phyloP scores from a whole-genome alignment of 2,797 vertebrate genomes.

The Clamator glandarius region DNA sequence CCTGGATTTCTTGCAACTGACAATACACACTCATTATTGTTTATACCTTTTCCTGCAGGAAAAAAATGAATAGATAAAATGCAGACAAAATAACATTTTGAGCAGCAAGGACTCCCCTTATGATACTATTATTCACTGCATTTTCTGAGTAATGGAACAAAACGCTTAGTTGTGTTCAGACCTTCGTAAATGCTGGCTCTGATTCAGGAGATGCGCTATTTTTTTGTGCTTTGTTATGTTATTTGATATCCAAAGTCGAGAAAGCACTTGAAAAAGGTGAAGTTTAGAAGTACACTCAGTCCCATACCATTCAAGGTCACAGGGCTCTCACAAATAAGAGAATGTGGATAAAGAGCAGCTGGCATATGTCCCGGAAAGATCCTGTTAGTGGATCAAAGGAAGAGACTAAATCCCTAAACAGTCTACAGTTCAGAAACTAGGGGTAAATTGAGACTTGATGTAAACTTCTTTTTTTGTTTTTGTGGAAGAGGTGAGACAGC shows the following conservation, averaged over 20 bases:
- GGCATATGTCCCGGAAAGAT: conserved; percentile 22
- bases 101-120: background rate
- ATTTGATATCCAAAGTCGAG: background rate
- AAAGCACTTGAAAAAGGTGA: conserved; percentile 27
- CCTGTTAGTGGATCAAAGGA: background rate
- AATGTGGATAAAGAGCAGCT: background rate
- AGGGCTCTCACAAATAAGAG: background rate
- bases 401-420: background rate
- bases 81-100: background rate
- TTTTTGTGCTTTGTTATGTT: background rate
- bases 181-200: background rate
- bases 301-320: conserved; percentile 7
- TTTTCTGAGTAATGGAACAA: background rate
- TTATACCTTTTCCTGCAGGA: background rate
- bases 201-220: background rate
- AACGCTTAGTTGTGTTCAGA: background rate
- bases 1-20: background rate
- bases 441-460: background rate
- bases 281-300: background rate
- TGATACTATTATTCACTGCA: background rate
- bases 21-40: background rate
- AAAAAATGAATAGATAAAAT: background rate
- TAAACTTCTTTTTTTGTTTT: background rate
- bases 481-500: background rate
- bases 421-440: background rate